Evolutionary conservation across 2,888 invertebrate species (phyloP), one percentile per base, ranked within the genome.

Genomic region (Tinea semifulvella): DNA sequence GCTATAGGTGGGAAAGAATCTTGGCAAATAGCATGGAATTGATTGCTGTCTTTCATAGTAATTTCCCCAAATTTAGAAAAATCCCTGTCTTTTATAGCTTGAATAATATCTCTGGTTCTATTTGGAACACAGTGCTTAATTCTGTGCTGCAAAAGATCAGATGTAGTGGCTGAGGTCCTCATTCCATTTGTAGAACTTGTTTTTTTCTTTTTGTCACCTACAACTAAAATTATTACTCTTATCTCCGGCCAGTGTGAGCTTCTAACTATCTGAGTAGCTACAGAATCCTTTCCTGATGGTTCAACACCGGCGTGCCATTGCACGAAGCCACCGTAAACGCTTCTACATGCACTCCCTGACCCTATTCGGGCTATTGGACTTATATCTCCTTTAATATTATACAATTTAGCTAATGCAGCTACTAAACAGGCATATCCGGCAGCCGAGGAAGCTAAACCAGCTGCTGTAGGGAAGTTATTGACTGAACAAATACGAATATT

Each of bases 401-500:
- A 95, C 1, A 94, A 70, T 53, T 85, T 84, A 0, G 93, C 89
- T 46, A 98, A 69, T 0, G 94, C 88, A 53, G 84, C 88, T 1
- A 94, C 94, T 56, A 98, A 74, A 64, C 96, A 96, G 2, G 98
- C 98, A 69, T 96, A 98, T 2, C 99, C 99, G 28, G 99, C 97
- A 18, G 99, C 98, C 46, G 98, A 98, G 1, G 98, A 98, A 0
- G 99, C 99, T 40, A 99, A 81, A 1, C 99, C 99, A 45, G 98
- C 98, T 2, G 97, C 97, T 2, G 98, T 98, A 8, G 99, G 99
- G 63, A 99, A 99, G 79, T 98, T 98, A 68, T 99, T 99, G 61
- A 88, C 88, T 0, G 95, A 95, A 62, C 90, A 91, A 55, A 95
- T 88, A 53, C 89, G 90, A 26, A 95, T 62, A 59, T 91, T 90